These are phyloP conservation scores for Physocephala rufipes DNA, from an alignment of 2,888 invertebrate genomes.

Conservation along the genomic window DNA sequence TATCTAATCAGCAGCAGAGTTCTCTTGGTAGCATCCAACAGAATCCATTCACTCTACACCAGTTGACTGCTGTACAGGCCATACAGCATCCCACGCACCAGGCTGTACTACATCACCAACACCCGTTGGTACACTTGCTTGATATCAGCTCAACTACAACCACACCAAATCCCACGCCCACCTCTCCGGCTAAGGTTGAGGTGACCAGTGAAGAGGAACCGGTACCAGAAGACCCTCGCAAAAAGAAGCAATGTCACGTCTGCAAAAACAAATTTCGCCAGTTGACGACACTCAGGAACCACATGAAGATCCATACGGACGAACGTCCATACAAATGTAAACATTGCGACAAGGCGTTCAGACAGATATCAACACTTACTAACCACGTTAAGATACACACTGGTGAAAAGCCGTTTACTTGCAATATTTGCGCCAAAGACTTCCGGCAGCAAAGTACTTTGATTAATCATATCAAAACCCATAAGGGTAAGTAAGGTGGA, in stretches of 20 bases:
- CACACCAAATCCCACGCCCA: slow-evolving; percentile 56
- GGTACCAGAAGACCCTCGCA: slow-evolving; percentile 58
- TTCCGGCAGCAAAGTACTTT: slow-evolving; percentile 61
- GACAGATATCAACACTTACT: slow-evolving; percentile 60
- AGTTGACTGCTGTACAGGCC: slow-evolving; percentile 60
- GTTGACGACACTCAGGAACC: slow-evolving; percentile 60
- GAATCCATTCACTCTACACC: slow-evolving; percentile 58
- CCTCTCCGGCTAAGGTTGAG: slow-evolving; percentile 59
- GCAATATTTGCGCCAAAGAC: slow-evolving; percentile 61
- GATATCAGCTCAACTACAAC: slow-evolving; percentile 59
- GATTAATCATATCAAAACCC: slow-evolving; percentile 61
- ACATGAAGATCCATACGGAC: slow-evolving; percentile 62
- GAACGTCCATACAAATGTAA: slow-evolving; percentile 62
- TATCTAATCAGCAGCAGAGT: slow-evolving; percentile 54
- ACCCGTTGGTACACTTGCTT: slow-evolving; percentile 59
- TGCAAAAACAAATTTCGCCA: slow-evolving; percentile 62
- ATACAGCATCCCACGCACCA: slow-evolving; percentile 62
- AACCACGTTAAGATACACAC: slow-evolving; percentile 61
- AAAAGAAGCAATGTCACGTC: slow-evolving; percentile 62
- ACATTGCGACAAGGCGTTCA: slow-evolving; percentile 60
- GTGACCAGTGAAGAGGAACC: slow-evolving; percentile 58
- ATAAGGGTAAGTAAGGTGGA: slow-evolving; percentile 56
- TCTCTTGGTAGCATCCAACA: slow-evolving; percentile 58
- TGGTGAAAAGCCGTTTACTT: slow-evolving; percentile 60
- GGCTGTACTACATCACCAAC: slow-evolving; percentile 61